Base-by-base conservation (phyloP, 35 echinoderm and acorn worm species). In the Anneissia japonica region DNA sequence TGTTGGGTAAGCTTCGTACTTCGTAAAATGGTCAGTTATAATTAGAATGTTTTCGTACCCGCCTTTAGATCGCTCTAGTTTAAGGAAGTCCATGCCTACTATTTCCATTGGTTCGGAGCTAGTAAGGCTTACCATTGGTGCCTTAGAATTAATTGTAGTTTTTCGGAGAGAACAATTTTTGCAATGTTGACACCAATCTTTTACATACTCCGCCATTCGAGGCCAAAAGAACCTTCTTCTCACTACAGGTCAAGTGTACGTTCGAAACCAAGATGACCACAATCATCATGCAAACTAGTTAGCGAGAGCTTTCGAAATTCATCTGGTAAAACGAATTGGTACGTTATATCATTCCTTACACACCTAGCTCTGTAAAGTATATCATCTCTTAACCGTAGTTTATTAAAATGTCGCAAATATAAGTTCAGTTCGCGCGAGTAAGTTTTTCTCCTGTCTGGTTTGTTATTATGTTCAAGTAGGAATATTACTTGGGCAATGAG, bases 191-290 rank as follows among this genome's bases (percentile, higher is more conserved):
- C 83, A 85, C 46, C 83, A 73, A 1, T 43, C 19, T 34, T 72
- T 77, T 33, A 85, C 31, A 73, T 38, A 39, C 1, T 84, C 7
- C 31, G 55, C 29, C 86, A 88, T 88, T 28, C 34, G 29, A 36
- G 86, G 86, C 77, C 86, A 88, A 35, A 80, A 88, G 38, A 87
- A 87, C 0, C 76, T 21, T 28, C 26, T 36, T 33, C 86, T 36
- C 30, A 80, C 86, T 37, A 87, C 35, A 32, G 74, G 32, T 87
- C 86, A 23, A 79, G 38, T 13, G 86, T 87, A 0, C 77, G 72
- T 21, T 86, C 84, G 30, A n/a, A n/a, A 1, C 84, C 72, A 37
- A 73, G 30, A 38, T 86, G 84, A 19, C 84, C 84, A 76, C 73
- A 31, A 19, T 86, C 84, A 31, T 86, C 84, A 43, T 86, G 84